Base-by-base conservation (phyloP, 2,797 vertebrate species). In the Alfaro cultratus region DNA sequence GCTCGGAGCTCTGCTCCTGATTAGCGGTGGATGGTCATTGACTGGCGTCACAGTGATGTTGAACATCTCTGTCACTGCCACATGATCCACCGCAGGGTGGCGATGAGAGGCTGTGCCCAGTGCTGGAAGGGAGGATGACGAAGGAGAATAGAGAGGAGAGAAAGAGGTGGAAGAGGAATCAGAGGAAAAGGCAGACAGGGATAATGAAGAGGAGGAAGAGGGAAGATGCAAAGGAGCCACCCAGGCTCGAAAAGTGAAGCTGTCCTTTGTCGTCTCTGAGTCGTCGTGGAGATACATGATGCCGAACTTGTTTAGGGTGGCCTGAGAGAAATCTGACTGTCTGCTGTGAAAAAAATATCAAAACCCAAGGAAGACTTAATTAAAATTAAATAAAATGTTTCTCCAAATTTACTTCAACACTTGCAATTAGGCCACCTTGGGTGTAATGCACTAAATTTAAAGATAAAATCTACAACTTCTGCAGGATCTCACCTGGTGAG, bases 241-340 rank as follows among this genome's bases (percentile, higher is more conserved):
- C 97, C 97, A 98, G 83, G 96, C 94, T 8, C 93, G 94, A 84
- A 98, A 97, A 57, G 93, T 94, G 88, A 99, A 99, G 91, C 92
- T 95, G 94, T 99, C 98, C 0, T 80, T 89, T 0, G 92, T 92
- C 0, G 96, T 97, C 91, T 98, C 98, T 0, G 97, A 98, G 94
- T 97, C 93, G 83, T 99, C 96, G 0, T 98, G 98, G 68, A 96
- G 0, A 31, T 98, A 98, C 0, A 87, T 91, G 81, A 98, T 91
- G 86, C 97, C 97, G 78, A 96, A 95, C 83, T 95, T 96, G 92
- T 97, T 96, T 23, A 99, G 87, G 46, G 94, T 87, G 15, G 93
- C 88, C 8, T 99, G 98, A 11, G 97, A 97, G 85, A 99, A 98
- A 82, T 95, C 93, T 73, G 95, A 94, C 29, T 96, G 96, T 83